Evolutionary conservation across 2,113 vertebrate genomes (phyloP), one percentile per base, ranked within the genome.

Genomic region (Deroptyus accipitrinus): DNA sequence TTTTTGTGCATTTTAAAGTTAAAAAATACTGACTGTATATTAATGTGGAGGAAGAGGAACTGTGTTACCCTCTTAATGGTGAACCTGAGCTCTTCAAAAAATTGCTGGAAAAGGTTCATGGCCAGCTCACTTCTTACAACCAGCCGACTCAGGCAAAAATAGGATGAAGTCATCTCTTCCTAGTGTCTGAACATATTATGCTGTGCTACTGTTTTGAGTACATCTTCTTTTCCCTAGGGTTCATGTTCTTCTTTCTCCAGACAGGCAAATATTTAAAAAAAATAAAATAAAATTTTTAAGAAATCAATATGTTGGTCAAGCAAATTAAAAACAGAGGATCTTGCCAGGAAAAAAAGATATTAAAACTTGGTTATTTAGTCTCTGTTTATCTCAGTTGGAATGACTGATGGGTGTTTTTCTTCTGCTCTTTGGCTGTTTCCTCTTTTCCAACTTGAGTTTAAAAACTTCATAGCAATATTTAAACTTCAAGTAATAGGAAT

Each of bases 341-440:
- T 81, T 84, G 86, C 95, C 93, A 92, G 92, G 88, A 57, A 87
- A 84, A 79, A 51, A 82, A 54, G 33, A 81, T 55, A 69, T 35
- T 73, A 81, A 79, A 83, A 30, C 54, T 24, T 81, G 42, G 73
- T 89, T 94, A 42, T 91, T 83, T 87, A 90, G 48, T 16, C 46
- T 88, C 6, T 95, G 86, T 97, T 97, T 97, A 96, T 96, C 74
- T 95, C 93, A 86, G 64, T 19, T 88, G 72, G 79, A 96, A 77
- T 88, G 80, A 95, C 70, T 75, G 82, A 86, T 95, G 90, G n/a
- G 25, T 96, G 95, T 97, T 97, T 96, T 89, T 90, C 66, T 94
- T 86, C 76, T 95, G 61, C 61, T 85, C 30, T 90, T 96, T 96
- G 86, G 28, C 72, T 94, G 44, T 66, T 92, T 94, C 88, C 88